Conservation (phyloP, 1,140 invertebrate species). For the Nebria ingens region DNA sequence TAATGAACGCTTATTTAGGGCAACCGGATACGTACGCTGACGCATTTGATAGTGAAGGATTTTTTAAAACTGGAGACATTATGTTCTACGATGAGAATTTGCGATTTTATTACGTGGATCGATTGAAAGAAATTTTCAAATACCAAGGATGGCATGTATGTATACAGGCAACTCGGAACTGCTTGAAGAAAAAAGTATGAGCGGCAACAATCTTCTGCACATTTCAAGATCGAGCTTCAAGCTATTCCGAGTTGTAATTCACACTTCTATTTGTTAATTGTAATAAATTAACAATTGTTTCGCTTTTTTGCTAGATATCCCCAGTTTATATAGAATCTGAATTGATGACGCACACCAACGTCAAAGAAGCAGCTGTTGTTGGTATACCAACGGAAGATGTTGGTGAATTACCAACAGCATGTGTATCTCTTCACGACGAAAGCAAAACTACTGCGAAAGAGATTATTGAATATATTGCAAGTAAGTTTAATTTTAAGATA, state of each 20-base stretch:
- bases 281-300: background rate
- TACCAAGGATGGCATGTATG: conserved; percentile 40
- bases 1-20: conserved; percentile 24
- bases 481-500: background rate
- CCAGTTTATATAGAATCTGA: background rate
- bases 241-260: too few species aligned
- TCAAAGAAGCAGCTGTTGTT: background rate
- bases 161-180: background rate
- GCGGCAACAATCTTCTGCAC: too few species aligned
- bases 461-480: background rate
- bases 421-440: too few species aligned
- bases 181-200: background rate
- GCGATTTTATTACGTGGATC: conserved; percentile 54
- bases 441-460: background rate
- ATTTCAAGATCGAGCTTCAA: too few species aligned
- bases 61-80: conserved; percentile 58
- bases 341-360: background rate
- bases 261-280: too few species aligned
- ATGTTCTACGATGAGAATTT: conserved; percentile 54
- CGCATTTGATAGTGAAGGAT: conserved; percentile 48
- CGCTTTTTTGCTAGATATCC: too few species aligned
- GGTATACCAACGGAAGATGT: background rate
- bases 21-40: conserved; percentile 25
- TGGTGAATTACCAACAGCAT: background rate
- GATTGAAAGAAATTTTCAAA: conserved; percentile 68